Conservation (phyloP, 2,888 invertebrate species). For the Fragum whitleyi region DNA sequence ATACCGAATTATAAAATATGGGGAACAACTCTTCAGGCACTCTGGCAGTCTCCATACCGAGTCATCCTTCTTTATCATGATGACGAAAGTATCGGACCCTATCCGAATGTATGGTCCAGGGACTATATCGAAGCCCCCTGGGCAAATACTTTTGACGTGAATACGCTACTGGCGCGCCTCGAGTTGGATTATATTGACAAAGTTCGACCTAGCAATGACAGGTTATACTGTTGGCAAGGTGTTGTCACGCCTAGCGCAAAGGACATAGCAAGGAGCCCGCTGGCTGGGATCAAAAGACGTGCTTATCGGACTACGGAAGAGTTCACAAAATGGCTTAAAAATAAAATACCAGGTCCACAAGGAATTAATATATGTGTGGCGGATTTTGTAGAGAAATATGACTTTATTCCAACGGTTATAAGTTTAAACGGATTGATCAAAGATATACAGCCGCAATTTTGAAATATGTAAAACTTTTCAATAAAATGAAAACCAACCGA, state of each 20-base stretch:
- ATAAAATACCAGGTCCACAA: conserved; percentile 77
- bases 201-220: conserved; percentile 86
- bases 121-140: conserved; percentile 92
- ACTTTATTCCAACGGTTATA: conserved; percentile 72
- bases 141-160: conserved; percentile 90
- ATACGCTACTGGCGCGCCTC: conserved; percentile 88
- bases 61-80: conserved; percentile 84
- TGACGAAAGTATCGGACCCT: conserved; percentile 47
- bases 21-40: conserved; percentile 87
- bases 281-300: conserved; percentile 84
- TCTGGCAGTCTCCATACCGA: conserved; percentile 87
- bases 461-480: not conserved
- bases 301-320: conserved; percentile 81
- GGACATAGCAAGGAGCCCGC: conserved; percentile 72
- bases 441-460: conserved; percentile 26
- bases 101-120: conserved; percentile 88
- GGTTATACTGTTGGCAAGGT: conserved; percentile 92
- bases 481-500: not conserved
- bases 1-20: conserved; percentile 86
- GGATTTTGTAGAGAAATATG: conserved; percentile 89
- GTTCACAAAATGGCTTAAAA: conserved; percentile 83
- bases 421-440: conserved; percentile 45
- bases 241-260: conserved; percentile 89
- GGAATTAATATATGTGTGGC: conserved; percentile 92
- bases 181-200: conserved; percentile 86